phyloP scores from a whole-genome alignment of 2,797 vertebrate species.

The Cirrhinus mrigala region DNA sequence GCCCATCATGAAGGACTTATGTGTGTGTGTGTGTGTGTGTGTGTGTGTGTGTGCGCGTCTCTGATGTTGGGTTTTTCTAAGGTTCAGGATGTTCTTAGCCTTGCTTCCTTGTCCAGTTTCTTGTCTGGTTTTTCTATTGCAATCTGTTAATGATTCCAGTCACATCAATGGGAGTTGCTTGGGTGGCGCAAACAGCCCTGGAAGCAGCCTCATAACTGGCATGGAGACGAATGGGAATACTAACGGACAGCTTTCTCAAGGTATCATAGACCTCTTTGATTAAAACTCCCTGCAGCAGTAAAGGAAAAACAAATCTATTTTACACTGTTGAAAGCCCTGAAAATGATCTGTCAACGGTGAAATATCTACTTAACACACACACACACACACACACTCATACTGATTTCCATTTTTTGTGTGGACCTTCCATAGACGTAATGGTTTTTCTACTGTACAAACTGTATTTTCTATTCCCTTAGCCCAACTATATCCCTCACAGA shows the following conservation, averaged over 20 bases:
- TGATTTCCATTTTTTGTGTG: no score
- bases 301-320: not conserved
- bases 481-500: no score
- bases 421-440: no score
- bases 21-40: not conserved
- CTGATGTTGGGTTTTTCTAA: not conserved
- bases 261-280: not conserved
- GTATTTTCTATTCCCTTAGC: no score
- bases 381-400: no score
- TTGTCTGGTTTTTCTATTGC: slow-evolving; percentile 27
- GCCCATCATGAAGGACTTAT: slow-evolving; percentile 5
- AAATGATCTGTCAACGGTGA: no score
- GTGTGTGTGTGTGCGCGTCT: not conserved
- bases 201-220: not conserved
- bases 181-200: not conserved
- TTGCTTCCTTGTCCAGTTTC: not conserved
- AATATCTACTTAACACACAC: no score
- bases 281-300: not conserved
- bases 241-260: not conserved
- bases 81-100: not conserved
- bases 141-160: not conserved
- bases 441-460: no score
- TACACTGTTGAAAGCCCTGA: no score
- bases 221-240: not conserved
- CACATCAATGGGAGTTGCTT: not conserved